Conservation (phyloP, 1,140 invertebrate genomes). For the Augochlora pura region DNA sequence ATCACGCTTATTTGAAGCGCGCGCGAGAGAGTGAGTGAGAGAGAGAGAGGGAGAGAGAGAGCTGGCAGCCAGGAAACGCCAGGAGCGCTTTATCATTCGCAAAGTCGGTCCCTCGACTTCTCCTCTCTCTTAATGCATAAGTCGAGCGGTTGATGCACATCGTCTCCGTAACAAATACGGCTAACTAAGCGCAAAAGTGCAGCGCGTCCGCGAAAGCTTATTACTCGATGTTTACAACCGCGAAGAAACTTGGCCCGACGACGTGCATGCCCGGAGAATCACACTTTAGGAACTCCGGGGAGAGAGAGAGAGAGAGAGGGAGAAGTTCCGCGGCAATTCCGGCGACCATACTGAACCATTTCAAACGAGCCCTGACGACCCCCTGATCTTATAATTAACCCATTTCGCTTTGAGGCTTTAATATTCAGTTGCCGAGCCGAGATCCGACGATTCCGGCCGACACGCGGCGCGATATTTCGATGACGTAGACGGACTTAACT, state of each 20-base stretch:
- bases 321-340: constrained; percentile 46
- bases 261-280: constrained; percentile 18
- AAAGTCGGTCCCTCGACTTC: constrained; percentile 11
- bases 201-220: constrained; percentile 53
- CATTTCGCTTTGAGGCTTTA: constrained; percentile 29
- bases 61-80: neutral
- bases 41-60: too few relatives aligned
- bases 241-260: constrained; percentile 51
- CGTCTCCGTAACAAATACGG: constrained; percentile 51
- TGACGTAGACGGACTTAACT: too few relatives aligned
- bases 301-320: too few relatives aligned
- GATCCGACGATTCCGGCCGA: neutral
- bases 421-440: neutral
- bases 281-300: constrained; percentile 51
- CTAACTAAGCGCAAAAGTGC: constrained; percentile 64
- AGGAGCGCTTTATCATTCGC: constrained; percentile 11
- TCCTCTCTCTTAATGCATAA: neutral
- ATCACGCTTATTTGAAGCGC: neutral
- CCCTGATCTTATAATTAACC: constrained; percentile 60
- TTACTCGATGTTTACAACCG: constrained; percentile 62
- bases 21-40: too few relatives aligned
- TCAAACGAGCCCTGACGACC: constrained; percentile 50
- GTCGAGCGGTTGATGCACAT: constrained; percentile 19
- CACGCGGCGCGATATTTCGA: neutral
- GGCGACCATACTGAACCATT: constrained; percentile 43